Percentiles rank a stretch among this genome's conserved stretches.
These are phyloP conservation scores for Calcarius ornatus DNA, from an alignment of 2,113 vertebrate genomes.

Conservation along the genomic window DNA sequence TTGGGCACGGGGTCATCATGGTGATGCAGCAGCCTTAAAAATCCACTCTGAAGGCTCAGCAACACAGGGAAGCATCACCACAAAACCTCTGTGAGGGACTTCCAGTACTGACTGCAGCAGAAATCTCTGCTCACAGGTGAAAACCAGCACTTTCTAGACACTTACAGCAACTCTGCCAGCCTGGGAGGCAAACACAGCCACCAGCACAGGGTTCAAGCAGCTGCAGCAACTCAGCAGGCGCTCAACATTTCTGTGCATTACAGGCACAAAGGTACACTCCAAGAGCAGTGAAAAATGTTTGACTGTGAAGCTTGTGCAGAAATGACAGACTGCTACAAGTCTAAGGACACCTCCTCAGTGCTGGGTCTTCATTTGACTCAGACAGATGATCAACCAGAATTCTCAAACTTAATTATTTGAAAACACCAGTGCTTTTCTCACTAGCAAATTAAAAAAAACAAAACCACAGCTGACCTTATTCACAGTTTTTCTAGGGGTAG, in stretches of 20 bases:
- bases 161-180: not conserved
- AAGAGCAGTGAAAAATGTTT: not conserved
- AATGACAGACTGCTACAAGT: not conserved
- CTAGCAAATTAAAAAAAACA: not conserved
- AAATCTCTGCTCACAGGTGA: not conserved
- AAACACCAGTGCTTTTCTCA: not conserved
- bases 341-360: not conserved
- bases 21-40: not conserved
- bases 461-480: not conserved
- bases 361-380: not conserved
- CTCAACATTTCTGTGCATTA: not conserved
- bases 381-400: not conserved
- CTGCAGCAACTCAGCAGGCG: not conserved
- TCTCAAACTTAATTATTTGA: not conserved
- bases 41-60: not conserved
- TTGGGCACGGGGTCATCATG: accelerated
- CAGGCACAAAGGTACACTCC: not conserved
- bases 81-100: not conserved
- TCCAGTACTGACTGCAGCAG: accelerated
- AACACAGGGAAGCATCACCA: not conserved
- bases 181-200: not conserved
- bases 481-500: not conserved
- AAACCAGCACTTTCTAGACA: accelerated
- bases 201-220: not conserved
- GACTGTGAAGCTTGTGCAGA: not conserved